phyloP scores from a whole-genome alignment of 1,140 invertebrate genomes.

The Triops cancriformis region DNA sequence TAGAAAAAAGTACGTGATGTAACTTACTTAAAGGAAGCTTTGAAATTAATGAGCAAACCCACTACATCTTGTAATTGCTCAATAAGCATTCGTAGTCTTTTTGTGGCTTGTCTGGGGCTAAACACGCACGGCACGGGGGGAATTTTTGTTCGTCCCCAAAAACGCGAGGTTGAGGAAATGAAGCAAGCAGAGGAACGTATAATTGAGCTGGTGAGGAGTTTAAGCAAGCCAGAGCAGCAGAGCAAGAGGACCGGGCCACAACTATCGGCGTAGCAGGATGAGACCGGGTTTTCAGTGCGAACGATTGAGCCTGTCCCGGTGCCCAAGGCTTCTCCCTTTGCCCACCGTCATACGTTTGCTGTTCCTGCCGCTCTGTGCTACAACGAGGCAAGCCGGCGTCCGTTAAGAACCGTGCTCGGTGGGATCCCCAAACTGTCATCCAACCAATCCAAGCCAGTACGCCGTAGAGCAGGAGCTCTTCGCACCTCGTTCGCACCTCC shows the following conservation, averaged over 20 bases:
- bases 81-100: background rate
- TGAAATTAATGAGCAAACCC: background rate
- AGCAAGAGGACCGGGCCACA: background rate
- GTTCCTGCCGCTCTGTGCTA: background rate
- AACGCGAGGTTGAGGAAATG: too few species aligned
- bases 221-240: background rate
- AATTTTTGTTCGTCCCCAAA: background rate
- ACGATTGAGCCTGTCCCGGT: constrained; percentile 1
- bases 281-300: background rate
- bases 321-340: constrained; percentile 4
- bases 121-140: constrained; percentile 3
- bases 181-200: background rate
- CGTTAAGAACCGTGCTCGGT: constrained; percentile 8
- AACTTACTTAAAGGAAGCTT: background rate
- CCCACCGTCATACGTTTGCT: background rate
- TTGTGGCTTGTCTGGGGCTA: background rate
- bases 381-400: background rate
- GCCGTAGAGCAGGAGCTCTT: constrained; percentile 7
- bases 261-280: constrained; percentile 9
- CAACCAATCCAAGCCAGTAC: constrained; percentile 12
- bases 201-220: background rate
- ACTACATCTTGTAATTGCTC: background rate
- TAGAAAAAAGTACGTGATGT: background rate
- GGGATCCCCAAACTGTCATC: background rate
- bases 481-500: constrained; percentile 11